Evolutionary conservation across 2,113 vertebrate species (phyloP), one percentile per base, ranked within the genome.

Genomic region (Vidua macroura): DNA sequence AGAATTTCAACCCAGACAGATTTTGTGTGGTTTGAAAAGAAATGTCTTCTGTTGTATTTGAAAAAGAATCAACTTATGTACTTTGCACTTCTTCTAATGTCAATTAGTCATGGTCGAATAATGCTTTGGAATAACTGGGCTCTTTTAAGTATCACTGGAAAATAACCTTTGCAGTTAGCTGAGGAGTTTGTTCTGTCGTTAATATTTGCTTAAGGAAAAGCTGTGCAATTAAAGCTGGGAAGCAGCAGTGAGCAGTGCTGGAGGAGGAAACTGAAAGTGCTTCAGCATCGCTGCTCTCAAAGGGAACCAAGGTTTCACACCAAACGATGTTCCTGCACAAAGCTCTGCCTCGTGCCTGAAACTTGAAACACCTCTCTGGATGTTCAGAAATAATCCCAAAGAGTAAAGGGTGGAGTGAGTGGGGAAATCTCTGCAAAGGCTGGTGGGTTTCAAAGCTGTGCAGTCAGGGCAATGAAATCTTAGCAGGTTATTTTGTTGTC

Each of bases 161-260:
- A 97, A 96, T 83, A 96, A 70, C 86, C 39, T 91, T 94, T 93
- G 74, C 60, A 43, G 85, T 97, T 58, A 87, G 93, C 46, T 77
- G 60, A 83, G 73, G 91, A 90, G 52, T 97, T 97, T 87, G 60
- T 82, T 80, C 73, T 93, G 75, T 84, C 12, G 3, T 91, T 96
- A 77, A 74, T 96, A 66, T 96, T 97, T 97, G 93, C 74, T 93
- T 53, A 94, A 93, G 91, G 72, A 66, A 68, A 89, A 94, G 46
- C 63, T 84, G 62, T 69, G 33, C 58, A 83, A 23, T 93, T 55
- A 83, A 69, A 89, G 31, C 73, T 37, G 69, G 62, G 93, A 55
- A 95, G 85, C 75, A 74, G 62, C 41, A 58, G 66, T 25, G 74
- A 74, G 92, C 69, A 67, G 22, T 37, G 17, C 73, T 55, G 88